Conservation (phyloP, 2,888 invertebrate genomes). For the Agrochola litura region DNA sequence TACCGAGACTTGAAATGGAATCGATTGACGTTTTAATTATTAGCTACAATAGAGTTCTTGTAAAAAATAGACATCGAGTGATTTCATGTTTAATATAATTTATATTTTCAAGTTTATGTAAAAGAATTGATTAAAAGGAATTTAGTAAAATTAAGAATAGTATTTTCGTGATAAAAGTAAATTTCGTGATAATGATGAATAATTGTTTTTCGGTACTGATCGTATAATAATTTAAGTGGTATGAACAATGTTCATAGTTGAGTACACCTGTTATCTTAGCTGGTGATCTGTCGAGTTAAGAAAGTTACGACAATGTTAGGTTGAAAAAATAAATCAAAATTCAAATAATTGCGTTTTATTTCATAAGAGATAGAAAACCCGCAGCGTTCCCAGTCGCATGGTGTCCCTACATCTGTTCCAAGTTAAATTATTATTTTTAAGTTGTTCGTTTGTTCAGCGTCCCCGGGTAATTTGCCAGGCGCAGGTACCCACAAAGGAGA, state of each 20-base stretch:
- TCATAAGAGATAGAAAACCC: constrained; percentile 3
- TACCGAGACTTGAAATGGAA: constrained; percentile 69
- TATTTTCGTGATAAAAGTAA: constrained; percentile 89
- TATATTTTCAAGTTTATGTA: constrained; percentile 71
- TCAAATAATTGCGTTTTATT: constrained; percentile 81
- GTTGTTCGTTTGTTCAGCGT: constrained; percentile 57
- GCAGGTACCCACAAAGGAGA: constrained; percentile 71
- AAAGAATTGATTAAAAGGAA: constrained; percentile 87
- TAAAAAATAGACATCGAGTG: constrained; percentile 70
- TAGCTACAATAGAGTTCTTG: constrained; percentile 71
- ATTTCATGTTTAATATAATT: constrained; percentile 67
- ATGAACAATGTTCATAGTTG: constrained; percentile 90
- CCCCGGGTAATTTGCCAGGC: constrained; percentile 59
- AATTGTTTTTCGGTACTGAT: constrained; percentile 89
- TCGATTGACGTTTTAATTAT: constrained; percentile 68
- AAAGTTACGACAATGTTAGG: constrained; percentile 89
- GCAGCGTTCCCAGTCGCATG: constrained; percentile 13
- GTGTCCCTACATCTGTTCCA: constrained; percentile 24
- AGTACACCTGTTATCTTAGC: constrained; percentile 89
- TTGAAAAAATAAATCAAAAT: constrained; percentile 89
- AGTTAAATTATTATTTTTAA: constrained; percentile 62
- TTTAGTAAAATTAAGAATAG: constrained; percentile 88
- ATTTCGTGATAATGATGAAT: constrained; percentile 89
- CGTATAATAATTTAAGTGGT: constrained; percentile 88
- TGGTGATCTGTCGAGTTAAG: constrained; percentile 88